Conservation (phyloP, 2,113 vertebrate species). For the Otocyon megalotis region DNA sequence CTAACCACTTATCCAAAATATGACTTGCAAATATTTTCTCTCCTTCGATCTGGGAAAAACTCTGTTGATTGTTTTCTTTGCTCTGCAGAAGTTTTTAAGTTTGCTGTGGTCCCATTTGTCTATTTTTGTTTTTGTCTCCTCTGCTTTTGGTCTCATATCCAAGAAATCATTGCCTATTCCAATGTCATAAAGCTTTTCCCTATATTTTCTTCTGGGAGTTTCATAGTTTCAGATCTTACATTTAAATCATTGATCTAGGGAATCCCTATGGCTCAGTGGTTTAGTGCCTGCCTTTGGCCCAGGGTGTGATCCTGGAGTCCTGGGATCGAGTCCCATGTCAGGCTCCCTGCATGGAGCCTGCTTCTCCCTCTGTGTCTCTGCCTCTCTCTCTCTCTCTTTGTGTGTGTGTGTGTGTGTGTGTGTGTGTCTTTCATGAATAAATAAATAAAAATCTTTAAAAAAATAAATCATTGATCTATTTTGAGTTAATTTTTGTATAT, state of each 20-base stretch:
- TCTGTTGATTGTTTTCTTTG: neutral
- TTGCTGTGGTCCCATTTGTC: neutral
- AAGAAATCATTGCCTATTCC: neutral
- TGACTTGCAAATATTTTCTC: neutral
- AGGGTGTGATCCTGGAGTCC: no score
- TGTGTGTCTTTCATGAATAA: no score
- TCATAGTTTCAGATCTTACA: neutral
- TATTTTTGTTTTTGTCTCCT: neutral
- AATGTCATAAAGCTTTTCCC: neutral
- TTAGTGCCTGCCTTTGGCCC: no score
- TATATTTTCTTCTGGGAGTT: neutral
- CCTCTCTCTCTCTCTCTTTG: no score
- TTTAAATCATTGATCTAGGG: neutral
- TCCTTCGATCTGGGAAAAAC: neutral
- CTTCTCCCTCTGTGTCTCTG: no score
- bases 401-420: no score
- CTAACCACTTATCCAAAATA: neutral
- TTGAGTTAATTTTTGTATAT: neutral
- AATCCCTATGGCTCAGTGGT: no score
- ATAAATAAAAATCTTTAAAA: no score
- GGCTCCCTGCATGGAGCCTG: no score
- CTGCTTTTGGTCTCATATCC: neutral
- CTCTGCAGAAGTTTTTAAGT: neutral
- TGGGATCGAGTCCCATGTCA: no score
- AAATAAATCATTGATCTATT: neutral